Conservation (phyloP, 2,797 vertebrate genomes). For the Labeo calbasu region DNA sequence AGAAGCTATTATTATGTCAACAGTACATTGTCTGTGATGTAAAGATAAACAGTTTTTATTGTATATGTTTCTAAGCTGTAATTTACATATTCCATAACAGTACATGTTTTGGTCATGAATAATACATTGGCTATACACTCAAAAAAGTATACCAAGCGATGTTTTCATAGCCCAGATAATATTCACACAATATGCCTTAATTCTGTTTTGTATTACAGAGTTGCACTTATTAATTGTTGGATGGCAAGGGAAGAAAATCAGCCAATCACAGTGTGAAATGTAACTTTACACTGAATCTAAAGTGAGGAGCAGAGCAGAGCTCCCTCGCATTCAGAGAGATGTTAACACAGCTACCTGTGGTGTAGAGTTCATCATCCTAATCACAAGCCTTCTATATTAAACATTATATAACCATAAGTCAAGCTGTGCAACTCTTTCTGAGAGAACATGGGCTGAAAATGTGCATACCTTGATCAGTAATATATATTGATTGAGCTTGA, state of each 20-base stretch:
- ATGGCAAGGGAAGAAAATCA: background rate
- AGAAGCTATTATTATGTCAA: no score
- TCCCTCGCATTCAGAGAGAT: background rate
- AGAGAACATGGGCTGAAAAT: background rate
- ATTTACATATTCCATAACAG: background rate
- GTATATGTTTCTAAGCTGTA: no score
- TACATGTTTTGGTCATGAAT: background rate
- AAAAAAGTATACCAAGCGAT: no score
- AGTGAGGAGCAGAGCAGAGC: no score
- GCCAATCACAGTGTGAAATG: background rate
- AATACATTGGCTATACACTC: background rate
- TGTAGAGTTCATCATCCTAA: background rate
- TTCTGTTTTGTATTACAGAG: background rate
- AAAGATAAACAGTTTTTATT: no score
- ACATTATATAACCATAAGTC: background rate
- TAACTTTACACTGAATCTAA: background rate
- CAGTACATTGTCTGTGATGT: no score
- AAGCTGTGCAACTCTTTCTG: background rate
- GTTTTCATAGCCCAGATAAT: no score
- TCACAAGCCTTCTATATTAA: background rate
- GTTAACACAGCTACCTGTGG: background rate
- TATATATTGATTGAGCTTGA: background rate
- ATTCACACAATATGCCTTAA: background rate
- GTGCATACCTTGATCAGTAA: background rate
- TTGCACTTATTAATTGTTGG: background rate